phyloP scores from a whole-genome alignment of 2,113 vertebrate genomes.

The Ranitomeya imitator region DNA sequence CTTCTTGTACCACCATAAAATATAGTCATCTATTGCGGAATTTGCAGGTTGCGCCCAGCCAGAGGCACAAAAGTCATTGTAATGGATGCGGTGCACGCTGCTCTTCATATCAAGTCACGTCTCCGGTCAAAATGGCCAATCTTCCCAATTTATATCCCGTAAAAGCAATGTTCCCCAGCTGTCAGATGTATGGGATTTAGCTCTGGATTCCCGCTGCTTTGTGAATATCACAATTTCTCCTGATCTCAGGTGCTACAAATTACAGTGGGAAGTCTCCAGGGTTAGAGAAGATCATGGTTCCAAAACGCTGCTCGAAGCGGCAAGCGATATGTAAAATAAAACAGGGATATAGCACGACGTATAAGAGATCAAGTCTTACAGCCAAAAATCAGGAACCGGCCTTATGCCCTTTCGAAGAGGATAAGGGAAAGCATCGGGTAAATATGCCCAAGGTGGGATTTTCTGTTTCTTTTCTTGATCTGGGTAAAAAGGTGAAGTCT shows the following conservation, averaged over 20 bases:
- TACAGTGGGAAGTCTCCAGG: not conserved
- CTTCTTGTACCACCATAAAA: not conserved
- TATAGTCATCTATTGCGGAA: not conserved
- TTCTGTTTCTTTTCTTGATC: constrained; percentile 5
- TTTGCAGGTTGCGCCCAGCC: constrained; percentile 3
- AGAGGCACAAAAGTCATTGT: not conserved
- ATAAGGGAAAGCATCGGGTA: not conserved
- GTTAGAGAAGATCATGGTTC: not conserved
- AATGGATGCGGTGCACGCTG: not conserved
- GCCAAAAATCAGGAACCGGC: not conserved
- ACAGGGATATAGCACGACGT: not conserved
- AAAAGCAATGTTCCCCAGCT: constrained; percentile 19
- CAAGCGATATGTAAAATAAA: constrained; percentile 5
- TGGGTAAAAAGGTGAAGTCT: constrained; percentile 38
- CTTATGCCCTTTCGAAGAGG: not conserved
- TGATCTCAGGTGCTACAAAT: constrained; percentile 26
- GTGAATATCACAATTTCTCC: constrained; percentile 26
- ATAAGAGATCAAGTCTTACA: not conserved
- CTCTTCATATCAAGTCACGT: not conserved
- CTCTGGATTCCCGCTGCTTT: not conserved
- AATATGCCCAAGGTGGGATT: not conserved
- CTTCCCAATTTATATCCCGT: not conserved
- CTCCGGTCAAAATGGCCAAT: constrained; percentile 21
- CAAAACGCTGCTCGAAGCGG: not conserved
- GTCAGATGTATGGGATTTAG: constrained; percentile 23